Percentiles rank a stretch among this genome's conserved stretches.
These are phyloP conservation scores for Helicolenus hilgendorfi DNA, from an alignment of 2,797 vertebrate genomes.

Conservation along the genomic window DNA sequence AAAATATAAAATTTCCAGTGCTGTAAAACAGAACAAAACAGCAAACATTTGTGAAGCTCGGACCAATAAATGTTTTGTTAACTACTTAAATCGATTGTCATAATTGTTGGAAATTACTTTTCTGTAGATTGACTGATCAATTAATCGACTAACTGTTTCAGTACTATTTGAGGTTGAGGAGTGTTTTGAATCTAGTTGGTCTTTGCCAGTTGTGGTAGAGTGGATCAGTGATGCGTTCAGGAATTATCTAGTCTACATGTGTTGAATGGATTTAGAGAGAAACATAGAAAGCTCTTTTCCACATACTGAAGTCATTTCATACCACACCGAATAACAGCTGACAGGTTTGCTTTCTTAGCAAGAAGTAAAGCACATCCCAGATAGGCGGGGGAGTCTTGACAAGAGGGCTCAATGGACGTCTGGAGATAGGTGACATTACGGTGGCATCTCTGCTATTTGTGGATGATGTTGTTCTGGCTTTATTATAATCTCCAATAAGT, in stretches of 20 bases:
- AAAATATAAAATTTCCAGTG: neutral
- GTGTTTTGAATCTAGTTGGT: neutral
- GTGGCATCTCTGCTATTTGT: slow-evolving; percentile 19
- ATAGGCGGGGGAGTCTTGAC: slow-evolving; percentile 4
- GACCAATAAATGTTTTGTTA: neutral
- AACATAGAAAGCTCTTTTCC: slow-evolving; percentile 6
- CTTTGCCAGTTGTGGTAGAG: neutral
- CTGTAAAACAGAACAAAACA: neutral
- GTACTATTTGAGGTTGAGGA: neutral
- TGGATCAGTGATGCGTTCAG: neutral
- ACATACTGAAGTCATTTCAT: neutral
- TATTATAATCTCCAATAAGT: slow-evolving; percentile 15
- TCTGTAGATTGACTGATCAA: neutral
- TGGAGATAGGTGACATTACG: slow-evolving; percentile 22
- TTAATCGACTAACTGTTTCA: neutral
- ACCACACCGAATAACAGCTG: slow-evolving; percentile 4
- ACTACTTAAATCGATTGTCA: neutral
- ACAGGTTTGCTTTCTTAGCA: slow-evolving; percentile 23
- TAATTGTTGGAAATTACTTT: neutral
- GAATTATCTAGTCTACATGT: neutral
- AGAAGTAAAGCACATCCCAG: slow-evolving; percentile 10
- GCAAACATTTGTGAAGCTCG: neutral
- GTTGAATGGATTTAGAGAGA: slow-evolving; percentile 9
- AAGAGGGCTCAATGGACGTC: neutral
- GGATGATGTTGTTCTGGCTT: slow-evolving; percentile 22